These are phyloP conservation scores for Fabriciana adippe DNA, from an alignment of 2,888 invertebrate species.

Conservation along the genomic window DNA sequence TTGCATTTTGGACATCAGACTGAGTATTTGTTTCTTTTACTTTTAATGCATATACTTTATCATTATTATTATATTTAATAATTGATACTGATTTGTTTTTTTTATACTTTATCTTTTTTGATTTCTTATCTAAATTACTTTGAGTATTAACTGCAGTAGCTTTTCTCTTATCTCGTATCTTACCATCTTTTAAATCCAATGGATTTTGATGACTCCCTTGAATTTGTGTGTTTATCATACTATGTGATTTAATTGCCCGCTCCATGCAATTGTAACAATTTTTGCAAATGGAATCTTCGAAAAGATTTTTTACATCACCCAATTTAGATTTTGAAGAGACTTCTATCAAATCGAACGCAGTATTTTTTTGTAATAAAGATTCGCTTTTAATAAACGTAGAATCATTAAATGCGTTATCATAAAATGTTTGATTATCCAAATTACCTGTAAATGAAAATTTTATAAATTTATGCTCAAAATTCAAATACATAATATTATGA, in stretches of 20 bases:
- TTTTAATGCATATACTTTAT: conserved; percentile 60
- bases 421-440: not conserved
- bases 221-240: conserved; percentile 32
- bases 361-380: conserved; percentile 36
- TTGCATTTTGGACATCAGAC: conserved; percentile 15
- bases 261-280: conserved; percentile 59
- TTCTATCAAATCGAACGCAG: conserved; percentile 47
- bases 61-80: conserved; percentile 58
- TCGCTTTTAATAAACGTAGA: conserved; percentile 22
- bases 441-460: not conserved
- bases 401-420: conserved; percentile 23
- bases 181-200: conserved; percentile 41
- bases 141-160: conserved; percentile 16
- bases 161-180: conserved; percentile 48
- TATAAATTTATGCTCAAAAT: no score
- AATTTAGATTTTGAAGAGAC: conserved; percentile 42
- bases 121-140: conserved; percentile 33
- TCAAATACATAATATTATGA: not conserved
- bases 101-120: conserved; percentile 45
- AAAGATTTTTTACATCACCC: conserved; percentile 50
- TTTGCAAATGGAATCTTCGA: conserved; percentile 50
- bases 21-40: conserved; percentile 52
- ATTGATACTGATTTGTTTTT: conserved; percentile 53
- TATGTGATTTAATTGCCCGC: conserved; percentile 52
- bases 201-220: conserved; percentile 47